These are phyloP conservation scores for Polymixis lichenea DNA, from an alignment of 2,888 invertebrate genomes.

Conservation along the genomic window DNA sequence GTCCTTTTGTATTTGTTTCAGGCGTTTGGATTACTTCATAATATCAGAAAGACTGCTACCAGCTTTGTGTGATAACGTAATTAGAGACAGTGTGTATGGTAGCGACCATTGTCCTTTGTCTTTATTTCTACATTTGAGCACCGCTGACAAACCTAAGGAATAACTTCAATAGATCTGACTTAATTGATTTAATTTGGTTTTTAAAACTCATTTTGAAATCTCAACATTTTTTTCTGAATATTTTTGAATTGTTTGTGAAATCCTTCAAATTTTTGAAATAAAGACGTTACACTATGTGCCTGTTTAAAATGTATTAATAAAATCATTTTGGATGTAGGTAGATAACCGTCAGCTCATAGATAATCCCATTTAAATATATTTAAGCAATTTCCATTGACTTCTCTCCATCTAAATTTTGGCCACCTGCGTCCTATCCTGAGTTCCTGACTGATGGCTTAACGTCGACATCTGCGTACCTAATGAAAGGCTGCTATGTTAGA, in stretches of 20 bases:
- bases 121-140: conserved; percentile 92
- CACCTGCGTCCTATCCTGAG: not conserved
- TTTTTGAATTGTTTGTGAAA: conserved; percentile 49
- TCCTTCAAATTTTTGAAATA: conserved; percentile 49
- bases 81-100: conserved; percentile 95
- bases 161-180: conserved; percentile 57
- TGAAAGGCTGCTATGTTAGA: not conserved
- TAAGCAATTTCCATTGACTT: not conserved
- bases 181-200: conserved; percentile 18
- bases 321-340: too few species aligned
- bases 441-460: not conserved
- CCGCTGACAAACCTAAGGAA: conserved; percentile 86
- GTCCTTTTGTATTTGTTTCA: conserved; percentile 82
- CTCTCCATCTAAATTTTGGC: not conserved
- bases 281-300: conserved; percentile 32
- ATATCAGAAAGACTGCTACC: conserved; percentile 95
- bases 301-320: conserved; percentile 19
- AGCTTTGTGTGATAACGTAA: conserved; percentile 95
- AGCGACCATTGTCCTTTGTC: conserved; percentile 99
- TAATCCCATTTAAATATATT: too few species aligned
- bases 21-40: conserved; percentile 99
- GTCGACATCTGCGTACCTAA: not conserved
- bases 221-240: conserved; percentile 35
- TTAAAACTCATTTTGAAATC: conserved; percentile 21
- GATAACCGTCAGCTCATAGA: too few species aligned